phyloP scores from a whole-genome alignment of 2,113 vertebrate genomes.

The Chaetodon auriga region DNA sequence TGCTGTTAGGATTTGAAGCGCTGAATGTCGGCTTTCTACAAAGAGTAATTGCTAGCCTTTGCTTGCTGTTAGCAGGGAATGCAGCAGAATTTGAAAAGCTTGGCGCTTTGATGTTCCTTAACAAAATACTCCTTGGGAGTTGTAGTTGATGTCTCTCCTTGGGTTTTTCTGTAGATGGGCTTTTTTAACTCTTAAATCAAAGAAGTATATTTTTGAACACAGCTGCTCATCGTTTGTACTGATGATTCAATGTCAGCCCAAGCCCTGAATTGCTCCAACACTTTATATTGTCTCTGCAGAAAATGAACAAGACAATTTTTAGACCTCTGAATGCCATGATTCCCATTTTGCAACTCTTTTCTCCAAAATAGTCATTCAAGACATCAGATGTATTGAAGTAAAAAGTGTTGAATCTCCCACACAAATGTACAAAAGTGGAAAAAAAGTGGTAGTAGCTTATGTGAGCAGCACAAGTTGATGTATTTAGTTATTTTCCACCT shows the following conservation, averaged over 20 bases:
- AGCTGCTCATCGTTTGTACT: not conserved
- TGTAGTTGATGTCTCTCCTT: not conserved
- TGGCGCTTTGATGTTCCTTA: not conserved
- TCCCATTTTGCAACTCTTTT: not conserved
- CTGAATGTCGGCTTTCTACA: not conserved
- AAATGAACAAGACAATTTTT: not conserved
- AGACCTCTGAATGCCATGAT: too few relatives aligned
- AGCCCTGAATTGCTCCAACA: not conserved
- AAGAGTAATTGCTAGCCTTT: not conserved
- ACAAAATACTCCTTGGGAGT: not conserved
- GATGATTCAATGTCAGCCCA: not conserved
- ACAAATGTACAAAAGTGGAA: too few relatives aligned
- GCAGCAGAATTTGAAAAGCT: conserved; percentile 2
- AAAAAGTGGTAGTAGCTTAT: not conserved
- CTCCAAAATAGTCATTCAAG: not conserved
- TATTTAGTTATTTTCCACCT: conserved; percentile 16
- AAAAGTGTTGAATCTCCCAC: too few relatives aligned
- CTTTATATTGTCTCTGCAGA: not conserved
- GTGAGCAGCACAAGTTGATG: not conserved
- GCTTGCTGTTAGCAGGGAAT: not conserved
- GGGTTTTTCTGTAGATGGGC: not conserved
- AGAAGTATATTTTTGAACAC: not conserved
- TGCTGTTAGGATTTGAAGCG: not conserved
- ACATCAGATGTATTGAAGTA: not conserved
- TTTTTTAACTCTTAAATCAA: conserved; percentile 1